Evolutionary conservation across 2,113 vertebrate species (phyloP).

Genomic region (Pachyramphus minor): DNA sequence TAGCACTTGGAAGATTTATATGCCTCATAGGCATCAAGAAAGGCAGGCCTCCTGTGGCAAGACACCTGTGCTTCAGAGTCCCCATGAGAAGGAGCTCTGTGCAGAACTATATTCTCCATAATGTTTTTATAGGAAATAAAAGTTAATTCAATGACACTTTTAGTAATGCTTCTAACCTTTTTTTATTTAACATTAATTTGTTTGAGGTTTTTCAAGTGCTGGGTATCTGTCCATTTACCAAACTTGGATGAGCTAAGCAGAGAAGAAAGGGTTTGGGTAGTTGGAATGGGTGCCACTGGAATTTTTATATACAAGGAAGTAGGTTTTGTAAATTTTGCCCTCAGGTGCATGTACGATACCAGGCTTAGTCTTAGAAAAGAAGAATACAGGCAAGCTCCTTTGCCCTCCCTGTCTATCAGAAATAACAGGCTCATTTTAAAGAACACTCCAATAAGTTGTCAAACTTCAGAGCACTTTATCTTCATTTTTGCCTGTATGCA

Average conservation of each 20-base stretch:
- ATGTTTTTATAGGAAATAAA: background rate
- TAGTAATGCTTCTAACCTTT: background rate
- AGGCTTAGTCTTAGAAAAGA: background rate
- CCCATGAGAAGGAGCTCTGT: background rate
- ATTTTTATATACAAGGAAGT: background rate
- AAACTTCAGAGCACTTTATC: constrained; percentile 29
- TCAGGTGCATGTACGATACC: background rate
- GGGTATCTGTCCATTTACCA: background rate
- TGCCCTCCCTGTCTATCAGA: background rate
- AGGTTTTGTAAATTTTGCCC: background rate
- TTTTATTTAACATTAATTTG: background rate
- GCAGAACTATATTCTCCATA: background rate
- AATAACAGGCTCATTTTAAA: background rate
- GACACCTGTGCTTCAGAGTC: background rate
- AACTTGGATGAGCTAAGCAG: background rate
- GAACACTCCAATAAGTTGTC: background rate
- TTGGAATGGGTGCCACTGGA: background rate
- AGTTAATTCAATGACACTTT: background rate
- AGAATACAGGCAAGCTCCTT: background rate
- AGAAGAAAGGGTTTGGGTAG: background rate
- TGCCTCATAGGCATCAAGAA: background rate
- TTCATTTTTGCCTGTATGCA: background rate
- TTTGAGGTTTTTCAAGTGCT: background rate
- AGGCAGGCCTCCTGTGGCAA: background rate
- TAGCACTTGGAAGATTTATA: background rate